A percentile compares a stretch with the other conserved stretches of the same genome.
phyloP scores from a whole-genome alignment of 1,140 invertebrate species.

The Homalodisca vitripennis region DNA sequence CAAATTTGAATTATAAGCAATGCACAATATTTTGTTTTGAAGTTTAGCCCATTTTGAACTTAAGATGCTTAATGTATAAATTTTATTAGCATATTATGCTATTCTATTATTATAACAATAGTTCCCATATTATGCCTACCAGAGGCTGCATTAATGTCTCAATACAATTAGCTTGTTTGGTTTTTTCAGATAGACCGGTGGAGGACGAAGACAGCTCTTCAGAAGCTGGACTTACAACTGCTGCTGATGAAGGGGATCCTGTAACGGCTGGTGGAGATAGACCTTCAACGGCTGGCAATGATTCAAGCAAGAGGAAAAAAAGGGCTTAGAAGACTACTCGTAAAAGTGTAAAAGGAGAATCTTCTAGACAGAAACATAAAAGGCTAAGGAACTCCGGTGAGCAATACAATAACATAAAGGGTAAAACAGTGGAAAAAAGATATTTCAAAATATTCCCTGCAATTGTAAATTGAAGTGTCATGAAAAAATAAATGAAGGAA shows the following conservation, averaged over 20 bases:
- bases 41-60: no score
- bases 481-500: not conserved
- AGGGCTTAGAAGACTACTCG: not conserved
- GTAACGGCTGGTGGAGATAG: not conserved
- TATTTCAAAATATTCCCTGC: not conserved
- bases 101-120: no score
- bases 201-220: not conserved
- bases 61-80: no score
- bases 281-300: not conserved
- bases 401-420: not conserved
- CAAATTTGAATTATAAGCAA: no score
- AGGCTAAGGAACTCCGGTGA: not conserved
- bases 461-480: slow-evolving; percentile 14
- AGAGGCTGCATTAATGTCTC: not conserved
- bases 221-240: not conserved
- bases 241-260: not conserved
- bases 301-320: not conserved
- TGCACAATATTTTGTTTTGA: no score
- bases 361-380: not conserved
- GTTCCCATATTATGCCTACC: not conserved
- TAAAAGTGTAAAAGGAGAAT: not conserved
- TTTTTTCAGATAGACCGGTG: not conserved
- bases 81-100: no score
- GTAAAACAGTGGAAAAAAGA: slow-evolving; percentile 1
- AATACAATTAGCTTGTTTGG: not conserved